Evolutionary conservation across 2,888 invertebrate genomes (phyloP).

Genomic region (Hydrotaea diabolus): DNA sequence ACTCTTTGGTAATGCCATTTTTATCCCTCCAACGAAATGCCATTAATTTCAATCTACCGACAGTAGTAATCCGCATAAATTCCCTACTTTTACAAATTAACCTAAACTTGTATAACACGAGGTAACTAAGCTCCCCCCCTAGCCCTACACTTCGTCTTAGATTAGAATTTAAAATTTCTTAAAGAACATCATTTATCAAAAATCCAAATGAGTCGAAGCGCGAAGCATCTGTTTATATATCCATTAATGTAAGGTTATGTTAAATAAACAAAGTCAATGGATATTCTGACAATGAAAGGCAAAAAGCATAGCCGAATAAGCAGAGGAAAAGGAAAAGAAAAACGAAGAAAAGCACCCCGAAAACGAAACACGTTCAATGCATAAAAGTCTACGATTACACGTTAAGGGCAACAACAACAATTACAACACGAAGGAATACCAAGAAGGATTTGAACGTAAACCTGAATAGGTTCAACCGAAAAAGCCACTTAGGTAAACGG

Average conservation of each 20-base stretch:
- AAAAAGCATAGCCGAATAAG: not conserved
- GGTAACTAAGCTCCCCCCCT: too few species aligned
- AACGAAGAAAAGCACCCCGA: not conserved
- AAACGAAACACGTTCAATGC: constrained; percentile 23
- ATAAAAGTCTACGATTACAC: constrained; percentile 46
- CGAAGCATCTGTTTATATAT: constrained; percentile 10
- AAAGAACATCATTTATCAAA: not conserved
- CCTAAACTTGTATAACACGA: not conserved
- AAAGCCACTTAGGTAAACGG: constrained; percentile 40
- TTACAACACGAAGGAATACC: not conserved
- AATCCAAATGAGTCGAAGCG: not conserved
- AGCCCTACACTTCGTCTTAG: not conserved
- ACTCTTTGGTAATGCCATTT: too few species aligned
- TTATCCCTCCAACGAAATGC: not conserved
- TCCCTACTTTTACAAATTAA: not conserved
- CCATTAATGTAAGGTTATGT: constrained; percentile 6
- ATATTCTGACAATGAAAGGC: not conserved
- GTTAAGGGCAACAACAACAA: constrained; percentile 16
- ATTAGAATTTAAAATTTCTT: not conserved
- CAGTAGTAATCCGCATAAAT: not conserved
- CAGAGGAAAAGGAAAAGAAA: constrained; percentile 15
- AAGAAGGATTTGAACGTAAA: not conserved
- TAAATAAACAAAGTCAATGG: not conserved
- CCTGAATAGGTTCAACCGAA: constrained; percentile 5
- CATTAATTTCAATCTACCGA: constrained; percentile 4